These are phyloP conservation scores for Peribatodes rhomboidaria DNA, from an alignment of 2,888 invertebrate species.

Conservation along the genomic window DNA sequence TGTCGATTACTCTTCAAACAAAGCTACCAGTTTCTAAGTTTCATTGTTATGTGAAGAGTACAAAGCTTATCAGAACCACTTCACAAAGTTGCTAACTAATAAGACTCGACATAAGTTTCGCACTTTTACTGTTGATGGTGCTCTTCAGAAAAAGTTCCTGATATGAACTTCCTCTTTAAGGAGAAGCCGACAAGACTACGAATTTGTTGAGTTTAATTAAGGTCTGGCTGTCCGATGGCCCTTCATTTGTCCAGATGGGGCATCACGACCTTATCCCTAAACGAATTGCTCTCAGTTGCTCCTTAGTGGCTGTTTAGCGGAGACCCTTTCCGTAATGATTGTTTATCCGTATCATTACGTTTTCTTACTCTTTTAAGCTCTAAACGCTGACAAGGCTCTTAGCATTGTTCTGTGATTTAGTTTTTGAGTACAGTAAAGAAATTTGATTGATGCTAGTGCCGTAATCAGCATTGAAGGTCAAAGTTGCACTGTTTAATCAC, in stretches of 20 bases:
- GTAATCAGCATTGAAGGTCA: slow-evolving; percentile 36
- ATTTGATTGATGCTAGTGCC: background rate
- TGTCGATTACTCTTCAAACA: too few species aligned
- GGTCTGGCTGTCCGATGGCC: slow-evolving; percentile 72
- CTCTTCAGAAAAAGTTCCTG: slow-evolving; percentile 48
- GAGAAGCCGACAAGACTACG: slow-evolving; percentile 62
- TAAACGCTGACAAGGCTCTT: slow-evolving; percentile 7
- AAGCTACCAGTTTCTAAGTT: too few species aligned
- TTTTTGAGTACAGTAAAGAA: background rate
- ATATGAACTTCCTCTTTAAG: slow-evolving; percentile 49
- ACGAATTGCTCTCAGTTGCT: slow-evolving; percentile 72
- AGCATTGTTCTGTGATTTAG: background rate
- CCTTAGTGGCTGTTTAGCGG: slow-evolving; percentile 64
- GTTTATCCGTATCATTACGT: slow-evolving; percentile 49
- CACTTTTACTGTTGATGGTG: slow-evolving; percentile 46
- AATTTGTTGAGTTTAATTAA: slow-evolving; percentile 81
- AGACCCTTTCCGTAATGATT: slow-evolving; percentile 51
- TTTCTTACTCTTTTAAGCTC: slow-evolving; percentile 16
- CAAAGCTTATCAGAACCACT: slow-evolving; percentile 20
- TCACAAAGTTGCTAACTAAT: slow-evolving; percentile 47
- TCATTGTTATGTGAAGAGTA: background rate
- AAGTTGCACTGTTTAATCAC: slow-evolving; percentile 43
- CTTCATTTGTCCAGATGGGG: slow-evolving; percentile 81
- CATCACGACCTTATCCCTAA: slow-evolving; percentile 76
- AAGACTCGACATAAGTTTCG: slow-evolving; percentile 44